Conservation (phyloP, 2,113 vertebrate genomes). For the Mugil cephalus region DNA sequence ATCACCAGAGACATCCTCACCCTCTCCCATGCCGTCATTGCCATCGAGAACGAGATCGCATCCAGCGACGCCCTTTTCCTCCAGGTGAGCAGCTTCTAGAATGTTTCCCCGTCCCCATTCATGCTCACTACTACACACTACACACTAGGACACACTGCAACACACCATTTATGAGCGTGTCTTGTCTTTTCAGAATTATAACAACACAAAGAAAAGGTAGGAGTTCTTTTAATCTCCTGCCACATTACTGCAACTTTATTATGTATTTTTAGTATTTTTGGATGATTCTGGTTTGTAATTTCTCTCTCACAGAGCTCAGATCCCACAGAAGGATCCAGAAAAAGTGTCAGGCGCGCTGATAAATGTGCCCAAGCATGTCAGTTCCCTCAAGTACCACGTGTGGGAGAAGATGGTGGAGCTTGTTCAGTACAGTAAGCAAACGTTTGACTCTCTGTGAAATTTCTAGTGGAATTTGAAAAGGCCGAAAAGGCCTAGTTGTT, state of each 20-base stretch:
- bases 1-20: conserved; percentile 81
- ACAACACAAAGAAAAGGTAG: conserved; percentile 81
- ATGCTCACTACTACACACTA: no score
- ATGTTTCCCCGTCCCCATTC: background rate
- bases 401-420: conserved; percentile 84
- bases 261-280: background rate
- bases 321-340: conserved; percentile 73
- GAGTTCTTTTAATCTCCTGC: background rate
- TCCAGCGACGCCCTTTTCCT: conserved; percentile 74
- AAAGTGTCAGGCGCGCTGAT: conserved; percentile 76
- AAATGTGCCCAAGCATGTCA: conserved; percentile 80
- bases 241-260: background rate
- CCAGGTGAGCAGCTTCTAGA: conserved; percentile 62
- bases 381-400: conserved; percentile 82
- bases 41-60: conserved; percentile 81
- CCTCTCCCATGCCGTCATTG: conserved; percentile 80
- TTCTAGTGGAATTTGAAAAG: background rate
- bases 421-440: conserved; percentile 82
- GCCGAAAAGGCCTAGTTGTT: background rate
- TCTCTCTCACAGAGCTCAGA: conserved; percentile 69
- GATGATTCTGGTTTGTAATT: background rate
- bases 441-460: background rate
- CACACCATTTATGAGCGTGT: background rate
- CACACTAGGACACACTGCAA: no score
- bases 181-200: conserved; percentile 79